Evolutionary conservation across 2,888 invertebrate genomes (phyloP).

Genomic region (Apamea crenata): DNA sequence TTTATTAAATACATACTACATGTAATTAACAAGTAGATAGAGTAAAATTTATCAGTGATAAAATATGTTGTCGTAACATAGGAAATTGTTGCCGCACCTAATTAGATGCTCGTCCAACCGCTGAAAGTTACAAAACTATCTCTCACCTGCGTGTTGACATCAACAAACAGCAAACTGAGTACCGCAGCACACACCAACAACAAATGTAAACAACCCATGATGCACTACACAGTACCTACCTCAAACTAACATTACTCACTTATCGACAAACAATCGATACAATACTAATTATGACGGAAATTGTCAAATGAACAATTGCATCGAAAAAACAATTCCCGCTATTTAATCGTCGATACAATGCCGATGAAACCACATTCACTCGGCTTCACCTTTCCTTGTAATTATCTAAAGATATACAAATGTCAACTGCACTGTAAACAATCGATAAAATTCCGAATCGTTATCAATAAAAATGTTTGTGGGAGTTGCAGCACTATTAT

Average conservation of each 20-base stretch:
- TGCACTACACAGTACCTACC: conserved; percentile 66
- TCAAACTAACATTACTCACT: conserved; percentile 70
- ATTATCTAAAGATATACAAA: conserved; percentile 54
- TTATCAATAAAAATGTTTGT: conserved; percentile 25
- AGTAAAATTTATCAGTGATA: background rate
- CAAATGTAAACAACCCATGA: conserved; percentile 76
- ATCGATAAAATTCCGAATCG: conserved; percentile 44
- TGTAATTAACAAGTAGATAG: background rate
- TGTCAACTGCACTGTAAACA: conserved; percentile 52
- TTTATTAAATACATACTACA: background rate
- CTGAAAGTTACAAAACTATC: conserved; percentile 37
- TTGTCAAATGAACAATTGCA: conserved; percentile 57
- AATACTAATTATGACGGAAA: conserved; percentile 55
- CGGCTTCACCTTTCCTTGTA: conserved; percentile 64
- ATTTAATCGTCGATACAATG: conserved; percentile 60
- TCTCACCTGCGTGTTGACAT: conserved; percentile 76
- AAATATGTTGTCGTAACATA: background rate
- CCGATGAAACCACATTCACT: conserved; percentile 63
- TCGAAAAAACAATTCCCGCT: conserved; percentile 61
- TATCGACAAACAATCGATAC: conserved; percentile 46
- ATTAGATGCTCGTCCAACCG: conserved; percentile 4
- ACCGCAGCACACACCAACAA: conserved; percentile 76
- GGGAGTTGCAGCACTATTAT: conserved; percentile 34
- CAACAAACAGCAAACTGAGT: conserved; percentile 71
- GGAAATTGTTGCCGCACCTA: background rate